Evolutionary conservation across 1,140 invertebrate species (phyloP).

Genomic region (Neodiprion pinetum): DNA sequence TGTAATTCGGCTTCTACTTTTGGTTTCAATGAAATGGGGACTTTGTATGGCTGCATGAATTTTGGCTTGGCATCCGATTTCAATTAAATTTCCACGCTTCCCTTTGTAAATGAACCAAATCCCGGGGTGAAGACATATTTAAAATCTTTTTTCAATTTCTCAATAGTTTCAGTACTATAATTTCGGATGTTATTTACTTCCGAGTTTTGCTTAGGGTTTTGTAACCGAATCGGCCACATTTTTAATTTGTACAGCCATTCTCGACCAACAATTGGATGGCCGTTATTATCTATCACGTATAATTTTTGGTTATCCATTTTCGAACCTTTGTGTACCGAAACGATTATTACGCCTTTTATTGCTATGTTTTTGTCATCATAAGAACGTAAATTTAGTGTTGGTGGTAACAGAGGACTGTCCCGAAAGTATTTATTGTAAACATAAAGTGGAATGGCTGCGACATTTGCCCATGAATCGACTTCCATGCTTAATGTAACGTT

Average conservation of each 20-base stretch:
- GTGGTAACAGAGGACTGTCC: neutral
- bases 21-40: conserved; percentile 10
- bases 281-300: conserved; percentile 4
- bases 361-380: neutral
- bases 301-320: conserved; percentile 2
- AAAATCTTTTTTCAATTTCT: conserved; percentile 9
- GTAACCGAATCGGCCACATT: conserved; percentile 12
- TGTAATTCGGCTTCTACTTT: conserved; percentile 28
- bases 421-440: neutral
- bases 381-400: neutral
- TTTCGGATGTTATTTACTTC: neutral
- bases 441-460: neutral
- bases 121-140: conserved; percentile 3
- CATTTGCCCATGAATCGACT: conserved; percentile 1
- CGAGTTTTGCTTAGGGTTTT: neutral
- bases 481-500: neutral
- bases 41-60: conserved; percentile 15
- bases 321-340: neutral
- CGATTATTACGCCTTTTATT: neutral
- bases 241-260: conserved; percentile 10
- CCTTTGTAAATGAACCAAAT: conserved; percentile 10
- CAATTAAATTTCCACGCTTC: conserved; percentile 1
- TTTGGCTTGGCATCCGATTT: conserved; percentile 1
- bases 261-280: conserved; percentile 14
- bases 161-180: conserved; percentile 4